Conservation (phyloP, 2,888 invertebrate species). For the Octodonta nipae region DNA sequence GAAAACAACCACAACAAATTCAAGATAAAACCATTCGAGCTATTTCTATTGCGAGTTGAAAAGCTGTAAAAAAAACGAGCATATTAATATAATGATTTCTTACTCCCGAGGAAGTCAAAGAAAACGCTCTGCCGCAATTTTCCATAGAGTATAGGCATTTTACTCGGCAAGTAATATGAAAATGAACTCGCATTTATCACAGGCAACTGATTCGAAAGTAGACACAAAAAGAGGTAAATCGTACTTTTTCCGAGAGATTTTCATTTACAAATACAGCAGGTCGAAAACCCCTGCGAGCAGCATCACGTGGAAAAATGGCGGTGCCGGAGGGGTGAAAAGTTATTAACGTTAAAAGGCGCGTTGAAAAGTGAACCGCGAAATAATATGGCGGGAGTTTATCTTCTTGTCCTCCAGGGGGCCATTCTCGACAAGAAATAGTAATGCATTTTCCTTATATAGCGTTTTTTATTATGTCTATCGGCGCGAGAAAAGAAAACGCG, state of each 20-base stretch:
- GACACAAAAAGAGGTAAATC: slow-evolving; percentile 2
- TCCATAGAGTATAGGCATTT: too few species aligned
- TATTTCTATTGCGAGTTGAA: too few species aligned
- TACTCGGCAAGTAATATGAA: too few species aligned
- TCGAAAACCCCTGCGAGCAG: too few species aligned
- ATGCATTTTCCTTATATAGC: slow-evolving; percentile 2
- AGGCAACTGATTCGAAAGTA: slow-evolving; percentile 2
- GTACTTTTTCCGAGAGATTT: background rate
- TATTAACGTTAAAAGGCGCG: slow-evolving; percentile 2
- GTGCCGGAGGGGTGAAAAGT: background rate
- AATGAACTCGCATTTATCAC: slow-evolving; percentile 1
- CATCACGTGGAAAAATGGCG: background rate
- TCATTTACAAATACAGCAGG: slow-evolving; percentile 1
- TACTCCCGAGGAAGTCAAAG: too few species aligned
- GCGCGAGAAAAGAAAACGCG: background rate
- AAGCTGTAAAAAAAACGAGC: too few species aligned
- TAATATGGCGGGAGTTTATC: slow-evolving; percentile 2
- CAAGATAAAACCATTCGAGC: too few species aligned
- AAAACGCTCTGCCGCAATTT: too few species aligned
- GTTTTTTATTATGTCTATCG: slow-evolving; percentile 2
- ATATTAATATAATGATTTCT: too few species aligned
- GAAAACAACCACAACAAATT: too few species aligned
- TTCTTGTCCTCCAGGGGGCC: background rate
- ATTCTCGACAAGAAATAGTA: slow-evolving; percentile 1
- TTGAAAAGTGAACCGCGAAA: slow-evolving; percentile 1